Conservation (phyloP, 2,113 vertebrate species). For the Electrona antarctica region DNA sequence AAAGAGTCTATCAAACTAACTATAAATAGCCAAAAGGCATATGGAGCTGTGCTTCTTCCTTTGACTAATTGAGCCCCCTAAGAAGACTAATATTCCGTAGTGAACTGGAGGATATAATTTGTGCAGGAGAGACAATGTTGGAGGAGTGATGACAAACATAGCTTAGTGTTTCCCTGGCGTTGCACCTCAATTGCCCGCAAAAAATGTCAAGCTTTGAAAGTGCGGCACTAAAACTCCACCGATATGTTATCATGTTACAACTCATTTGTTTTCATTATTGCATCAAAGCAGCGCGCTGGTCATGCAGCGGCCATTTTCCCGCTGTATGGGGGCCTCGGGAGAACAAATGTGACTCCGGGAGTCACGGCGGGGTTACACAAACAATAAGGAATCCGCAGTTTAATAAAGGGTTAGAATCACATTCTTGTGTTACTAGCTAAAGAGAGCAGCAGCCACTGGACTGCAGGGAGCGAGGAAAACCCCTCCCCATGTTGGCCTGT, state of each 20-base stretch:
- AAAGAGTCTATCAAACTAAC: constrained; percentile 51
- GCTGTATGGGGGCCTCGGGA: constrained; percentile 60
- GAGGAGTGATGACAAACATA: constrained; percentile 74
- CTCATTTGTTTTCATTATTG: constrained; percentile 80
- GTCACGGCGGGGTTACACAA: constrained; percentile 75
- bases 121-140: constrained; percentile 66
- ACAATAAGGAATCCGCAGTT: constrained; percentile 73
- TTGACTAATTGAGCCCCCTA: constrained; percentile 67
- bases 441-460: constrained; percentile 62
- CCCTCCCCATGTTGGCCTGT: constrained; percentile 6
- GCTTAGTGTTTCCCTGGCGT: constrained; percentile 68
- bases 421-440: constrained; percentile 75
- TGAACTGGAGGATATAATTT: constrained; percentile 74
- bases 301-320: constrained; percentile 73
- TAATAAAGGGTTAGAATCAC: constrained; percentile 77
- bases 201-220: constrained; percentile 61
- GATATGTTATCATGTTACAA: constrained; percentile 77
- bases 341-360: constrained; percentile 76
- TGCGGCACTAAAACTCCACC: constrained; percentile 48
- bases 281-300: constrained; percentile 76
- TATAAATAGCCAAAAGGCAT: constrained; percentile 50
- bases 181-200: constrained; percentile 66
- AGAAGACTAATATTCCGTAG: constrained; percentile 69
- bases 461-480: constrained; percentile 28
- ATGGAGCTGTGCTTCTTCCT: constrained; percentile 60